Evolutionary conservation across 2,888 invertebrate species (phyloP), one percentile per base, ranked within the genome.

Genomic region (Drosophila greeni): DNA sequence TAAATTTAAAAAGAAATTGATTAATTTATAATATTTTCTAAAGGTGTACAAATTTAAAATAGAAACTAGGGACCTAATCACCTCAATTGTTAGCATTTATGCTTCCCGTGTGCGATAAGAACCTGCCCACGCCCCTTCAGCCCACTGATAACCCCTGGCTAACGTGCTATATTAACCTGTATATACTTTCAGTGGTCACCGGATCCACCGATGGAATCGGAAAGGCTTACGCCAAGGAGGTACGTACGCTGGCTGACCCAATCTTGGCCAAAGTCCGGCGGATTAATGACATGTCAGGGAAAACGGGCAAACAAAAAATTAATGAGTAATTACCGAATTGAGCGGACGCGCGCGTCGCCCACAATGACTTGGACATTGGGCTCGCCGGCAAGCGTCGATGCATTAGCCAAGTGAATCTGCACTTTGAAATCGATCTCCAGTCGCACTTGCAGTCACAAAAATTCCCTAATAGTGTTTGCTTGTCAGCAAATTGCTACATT

Each of bases 201-300:
- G 97, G 97, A 12, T 93, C 94, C 14, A 96, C 96, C 0, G 96
- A 96, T 90, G 97, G 97, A 5, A 93, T 97, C 69, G 97, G 97
- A 70, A 96, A 95, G 88, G 94, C 95, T 20, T 97, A 95, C 84
- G 95, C 95, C 0, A 92, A 91, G 86, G 91, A 92, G 86, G 93
- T 93, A 88, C 84, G 87, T 82, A 65, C n/a, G 55, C n/a, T n/a
- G 53, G 36, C 26, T 54, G 55, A 23, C 33, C 52, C 24, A 47
- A 39, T 34, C 45, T 59, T 45, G 47, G 20, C 49, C 48, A 61
- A 53, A 57, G 51, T 60, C 34, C 37, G 43, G 34, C 16, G 8
- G 11, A n/a, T 8, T 48, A 36, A 62, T 70, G 64, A 76, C 52
- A 66, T 60, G 55, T 9, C 45, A 29, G 45, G 45, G 42, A 18